phyloP scores from a whole-genome alignment of 1,140 invertebrate genomes.

The Tribolium madens region DNA sequence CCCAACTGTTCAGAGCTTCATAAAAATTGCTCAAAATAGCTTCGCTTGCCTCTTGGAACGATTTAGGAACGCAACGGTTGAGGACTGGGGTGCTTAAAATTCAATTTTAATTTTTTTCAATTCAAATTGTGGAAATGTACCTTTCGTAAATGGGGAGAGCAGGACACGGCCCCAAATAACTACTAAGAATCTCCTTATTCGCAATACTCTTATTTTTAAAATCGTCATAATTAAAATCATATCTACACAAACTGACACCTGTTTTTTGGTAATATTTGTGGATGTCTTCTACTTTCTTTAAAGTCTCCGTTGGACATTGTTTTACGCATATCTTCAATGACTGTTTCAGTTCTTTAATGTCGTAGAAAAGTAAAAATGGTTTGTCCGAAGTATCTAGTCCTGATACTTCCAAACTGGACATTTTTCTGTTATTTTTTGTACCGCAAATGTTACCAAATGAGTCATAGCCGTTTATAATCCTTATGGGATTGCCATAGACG shows the following conservation, averaged over 20 bases:
- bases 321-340: conserved; percentile 92
- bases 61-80: conserved; percentile 88
- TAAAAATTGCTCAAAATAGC: conserved; percentile 79
- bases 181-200: conserved; percentile 67
- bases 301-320: conserved; percentile 80
- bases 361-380: conserved; percentile 87
- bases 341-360: conserved; percentile 79
- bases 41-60: conserved; percentile 71
- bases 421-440: conserved; percentile 80
- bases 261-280: conserved; percentile 80
- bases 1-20: conserved; percentile 86
- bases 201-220: conserved; percentile 55
- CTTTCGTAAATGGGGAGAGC: conserved; percentile 78
- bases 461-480: conserved; percentile 93
- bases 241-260: conserved; percentile 79
- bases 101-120: conserved; percentile 3
- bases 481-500: conserved; percentile 88
- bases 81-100: conserved; percentile 77
- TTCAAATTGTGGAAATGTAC: conserved; percentile 54
- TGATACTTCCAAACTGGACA: conserved; percentile 80
- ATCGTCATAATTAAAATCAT: conserved; percentile 76
- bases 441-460: conserved; percentile 97
- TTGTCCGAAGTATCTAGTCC: conserved; percentile 85
- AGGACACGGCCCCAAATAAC: conserved; percentile 79
- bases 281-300: conserved; percentile 77